Conservation (phyloP, 2,797 vertebrate species). For the Labeo calbasu region DNA sequence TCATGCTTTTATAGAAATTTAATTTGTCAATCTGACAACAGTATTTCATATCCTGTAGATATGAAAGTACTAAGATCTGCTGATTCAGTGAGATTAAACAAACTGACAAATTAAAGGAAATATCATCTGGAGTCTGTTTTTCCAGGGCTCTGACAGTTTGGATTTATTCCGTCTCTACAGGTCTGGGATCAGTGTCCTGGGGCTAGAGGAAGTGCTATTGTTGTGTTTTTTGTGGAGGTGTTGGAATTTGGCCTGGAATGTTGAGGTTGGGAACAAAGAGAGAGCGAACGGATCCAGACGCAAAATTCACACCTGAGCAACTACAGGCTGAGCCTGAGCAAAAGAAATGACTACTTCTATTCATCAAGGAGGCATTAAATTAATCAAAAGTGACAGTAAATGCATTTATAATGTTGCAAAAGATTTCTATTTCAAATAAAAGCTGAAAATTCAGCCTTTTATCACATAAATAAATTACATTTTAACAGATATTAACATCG, state of each 20-base stretch:
- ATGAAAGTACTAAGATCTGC: neutral
- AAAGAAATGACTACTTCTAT: neutral
- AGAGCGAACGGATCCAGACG: neutral
- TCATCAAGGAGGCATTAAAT: neutral
- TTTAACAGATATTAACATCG: neutral
- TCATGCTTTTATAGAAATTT: neutral
- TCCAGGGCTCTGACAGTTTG: neutral
- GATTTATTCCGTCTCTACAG: neutral
- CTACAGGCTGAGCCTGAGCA: neutral
- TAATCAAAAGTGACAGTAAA: neutral
- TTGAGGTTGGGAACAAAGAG: neutral
- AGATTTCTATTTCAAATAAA: neutral
- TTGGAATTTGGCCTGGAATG: constrained; percentile 43
- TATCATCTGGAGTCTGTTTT: neutral
- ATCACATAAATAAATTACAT: neutral
- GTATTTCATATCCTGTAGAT: neutral
- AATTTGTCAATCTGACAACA: neutral
- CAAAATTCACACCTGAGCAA: constrained; percentile 46
- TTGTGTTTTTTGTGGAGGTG: constrained; percentile 41
- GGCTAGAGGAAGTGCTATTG: constrained; percentile 36
- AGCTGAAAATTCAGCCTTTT: neutral
- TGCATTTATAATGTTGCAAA: neutral
- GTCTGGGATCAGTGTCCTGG: neutral
- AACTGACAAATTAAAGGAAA: neutral
- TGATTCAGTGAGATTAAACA: neutral